Conservation (phyloP, 2,888 invertebrate genomes). For the Onchidella celtica region DNA sequence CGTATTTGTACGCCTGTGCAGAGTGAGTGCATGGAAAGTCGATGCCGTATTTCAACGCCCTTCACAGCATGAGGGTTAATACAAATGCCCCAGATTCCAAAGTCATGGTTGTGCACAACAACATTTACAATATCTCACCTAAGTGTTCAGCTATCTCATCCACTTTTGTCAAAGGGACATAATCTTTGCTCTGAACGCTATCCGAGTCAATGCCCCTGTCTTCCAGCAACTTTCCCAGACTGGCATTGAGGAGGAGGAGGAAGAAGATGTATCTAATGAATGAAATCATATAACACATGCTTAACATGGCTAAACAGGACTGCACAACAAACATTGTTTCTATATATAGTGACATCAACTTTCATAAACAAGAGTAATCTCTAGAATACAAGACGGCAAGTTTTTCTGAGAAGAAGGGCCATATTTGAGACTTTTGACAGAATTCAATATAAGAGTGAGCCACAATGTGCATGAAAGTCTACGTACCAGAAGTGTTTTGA, state of each 20-base stretch:
- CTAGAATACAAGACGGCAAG: too few relatives aligned
- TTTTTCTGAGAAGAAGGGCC: too few relatives aligned
- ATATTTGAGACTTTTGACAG: too few relatives aligned
- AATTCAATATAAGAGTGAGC: too few relatives aligned
- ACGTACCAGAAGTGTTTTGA: too few relatives aligned
- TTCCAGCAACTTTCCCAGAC: conserved; percentile 69
- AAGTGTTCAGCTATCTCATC: conserved; percentile 31
- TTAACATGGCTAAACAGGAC: neutral
- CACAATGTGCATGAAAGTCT: too few relatives aligned
- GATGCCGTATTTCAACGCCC: too few relatives aligned
- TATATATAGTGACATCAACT: neutral
- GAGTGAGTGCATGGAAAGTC: too few relatives aligned
- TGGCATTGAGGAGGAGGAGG: conserved; percentile 74
- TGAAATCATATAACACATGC: conserved; percentile 5
- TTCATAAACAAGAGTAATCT: too few relatives aligned
- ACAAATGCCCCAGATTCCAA: too few relatives aligned
- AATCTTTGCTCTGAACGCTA: conserved; percentile 55
- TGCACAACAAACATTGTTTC: neutral
- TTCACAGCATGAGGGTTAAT: too few relatives aligned
- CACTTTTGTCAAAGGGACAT: conserved; percentile 54
- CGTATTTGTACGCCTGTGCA: too few relatives aligned
- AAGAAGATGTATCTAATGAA: conserved; percentile 70
- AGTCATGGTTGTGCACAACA: neutral
- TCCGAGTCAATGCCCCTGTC: conserved; percentile 47
- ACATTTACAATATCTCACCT: conserved; percentile 6